These are phyloP conservation scores for Magallana angulata DNA, from an alignment of 1,140 invertebrate genomes.

Conservation along the genomic window DNA sequence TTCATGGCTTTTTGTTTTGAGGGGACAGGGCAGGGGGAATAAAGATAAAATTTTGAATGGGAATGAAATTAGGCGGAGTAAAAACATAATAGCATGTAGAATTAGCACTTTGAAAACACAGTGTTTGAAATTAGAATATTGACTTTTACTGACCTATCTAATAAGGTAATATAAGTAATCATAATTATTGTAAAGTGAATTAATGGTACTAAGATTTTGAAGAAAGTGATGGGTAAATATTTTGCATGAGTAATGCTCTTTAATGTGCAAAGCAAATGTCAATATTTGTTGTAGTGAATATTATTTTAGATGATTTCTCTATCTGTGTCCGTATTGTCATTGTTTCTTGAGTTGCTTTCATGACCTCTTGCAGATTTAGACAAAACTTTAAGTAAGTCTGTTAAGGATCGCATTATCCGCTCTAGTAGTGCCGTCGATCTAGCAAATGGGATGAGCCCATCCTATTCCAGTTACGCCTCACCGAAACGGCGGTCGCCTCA, in stretches of 20 bases:
- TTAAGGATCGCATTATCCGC: slow-evolving; percentile 79
- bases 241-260: slow-evolving; percentile 18
- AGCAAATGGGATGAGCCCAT: slow-evolving; percentile 72
- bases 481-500: slow-evolving; percentile 60
- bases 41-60: too few relatives aligned
- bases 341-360: slow-evolving; percentile 33
- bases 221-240: not conserved
- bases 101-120: not conserved
- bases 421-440: slow-evolving; percentile 96
- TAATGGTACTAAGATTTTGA: slow-evolving; percentile 34
- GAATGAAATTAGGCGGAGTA: too few relatives aligned
- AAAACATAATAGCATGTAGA: not conserved
- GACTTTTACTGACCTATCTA: not conserved
- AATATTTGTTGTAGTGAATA: slow-evolving; percentile 15
- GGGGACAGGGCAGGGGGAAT: too few relatives aligned
- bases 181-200: not conserved
- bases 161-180: not conserved
- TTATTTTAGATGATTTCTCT: slow-evolving; percentile 11
- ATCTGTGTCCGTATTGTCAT: slow-evolving; percentile 20
- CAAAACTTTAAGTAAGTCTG: slow-evolving; percentile 56
- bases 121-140: not conserved
- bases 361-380: slow-evolving; percentile 63
- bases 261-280: slow-evolving; percentile 28
- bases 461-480: slow-evolving; percentile 33
- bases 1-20: too few relatives aligned